Evolutionary conservation across 1,140 invertebrate genomes (phyloP), one percentile per base, ranked within the genome.

Genomic region (Forficula auricularia): DNA sequence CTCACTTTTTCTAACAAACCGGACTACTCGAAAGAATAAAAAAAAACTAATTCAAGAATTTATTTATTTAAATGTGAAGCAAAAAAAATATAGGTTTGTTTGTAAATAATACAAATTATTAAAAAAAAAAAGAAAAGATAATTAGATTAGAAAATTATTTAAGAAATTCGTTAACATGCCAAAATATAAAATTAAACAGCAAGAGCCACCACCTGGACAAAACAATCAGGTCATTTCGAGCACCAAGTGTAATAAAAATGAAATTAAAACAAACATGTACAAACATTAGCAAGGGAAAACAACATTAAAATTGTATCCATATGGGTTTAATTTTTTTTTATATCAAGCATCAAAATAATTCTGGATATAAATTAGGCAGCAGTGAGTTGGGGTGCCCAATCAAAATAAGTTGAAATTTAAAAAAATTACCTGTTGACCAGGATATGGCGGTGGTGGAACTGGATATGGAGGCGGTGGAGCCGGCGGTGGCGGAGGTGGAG

Each of bases 391-490:
- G 22, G 22, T 27, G 22, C 22, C 22, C 22, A 27, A 27, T 27
- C 22, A 27, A 27, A 27, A 27, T 6, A 27, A 27, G 22, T 27
- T 6, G 10, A 27, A 6, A 4, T 27, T 36, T 6, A 19, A 19
- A 2, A 6, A 22, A 41, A 34, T 18, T 34, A 43, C 39, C 33
- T 39, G 50, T 37, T 40, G 46, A 20, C 69, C 72, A 39, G 75
- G 75, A 60, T 76, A 77, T 2, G 76, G 75, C 19, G 75, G 75
- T 12, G 72, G 75, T 16, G 68, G 70, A 19, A 66, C 68, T 7
- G 68, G 68, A 56, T 70, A 70, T 19, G 75, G 75, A 19, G 74
- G 75, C 13, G 73, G 73, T 3, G 70, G 70, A 6, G 71, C 69
- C 13, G 69, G 67, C 1, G 61, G 64, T 0, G 65, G 53, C 3